phyloP scores from a whole-genome alignment of 2,797 vertebrate genomes.

The Euthynnus affinis region DNA sequence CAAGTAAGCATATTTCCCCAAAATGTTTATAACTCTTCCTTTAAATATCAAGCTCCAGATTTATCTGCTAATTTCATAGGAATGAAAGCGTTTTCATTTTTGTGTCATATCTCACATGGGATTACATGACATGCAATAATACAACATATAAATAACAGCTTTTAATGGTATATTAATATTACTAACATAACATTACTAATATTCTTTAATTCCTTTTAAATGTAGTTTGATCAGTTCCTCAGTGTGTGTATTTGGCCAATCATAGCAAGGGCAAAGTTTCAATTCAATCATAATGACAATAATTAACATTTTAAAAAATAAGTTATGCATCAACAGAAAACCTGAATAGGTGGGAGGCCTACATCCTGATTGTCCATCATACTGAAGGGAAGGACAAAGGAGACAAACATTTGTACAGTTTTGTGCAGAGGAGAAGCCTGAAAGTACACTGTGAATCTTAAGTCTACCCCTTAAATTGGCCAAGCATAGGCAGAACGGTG shows the following conservation, averaged over 20 bases:
- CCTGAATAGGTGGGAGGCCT: conserved; percentile 10
- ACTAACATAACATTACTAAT: too few species aligned
- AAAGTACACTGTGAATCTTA: conserved; percentile 23
- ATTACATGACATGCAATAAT: too few species aligned
- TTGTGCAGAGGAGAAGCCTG: conserved; percentile 1
- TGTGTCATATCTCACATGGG: too few species aligned
- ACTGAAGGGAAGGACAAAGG: conserved; percentile 28
- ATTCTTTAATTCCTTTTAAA: too few species aligned
- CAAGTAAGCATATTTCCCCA: too few species aligned
- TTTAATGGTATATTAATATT: too few species aligned
- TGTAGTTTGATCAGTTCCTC: neutral
- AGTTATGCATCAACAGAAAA: neutral
- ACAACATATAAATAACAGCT: too few species aligned
- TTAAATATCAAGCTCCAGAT: neutral
- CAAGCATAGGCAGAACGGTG: neutral
- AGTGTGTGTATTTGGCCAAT: neutral
- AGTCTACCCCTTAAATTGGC: neutral
- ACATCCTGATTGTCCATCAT: conserved; percentile 21
- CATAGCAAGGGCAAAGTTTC: neutral
- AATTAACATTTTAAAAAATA: conserved; percentile 5
- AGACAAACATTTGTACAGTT: neutral
- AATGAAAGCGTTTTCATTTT: neutral
- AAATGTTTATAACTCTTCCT: neutral
- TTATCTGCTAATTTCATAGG: neutral
- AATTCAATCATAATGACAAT: neutral